Conservation (phyloP, 2,888 invertebrate species). For the Seladonia tumulorum region DNA sequence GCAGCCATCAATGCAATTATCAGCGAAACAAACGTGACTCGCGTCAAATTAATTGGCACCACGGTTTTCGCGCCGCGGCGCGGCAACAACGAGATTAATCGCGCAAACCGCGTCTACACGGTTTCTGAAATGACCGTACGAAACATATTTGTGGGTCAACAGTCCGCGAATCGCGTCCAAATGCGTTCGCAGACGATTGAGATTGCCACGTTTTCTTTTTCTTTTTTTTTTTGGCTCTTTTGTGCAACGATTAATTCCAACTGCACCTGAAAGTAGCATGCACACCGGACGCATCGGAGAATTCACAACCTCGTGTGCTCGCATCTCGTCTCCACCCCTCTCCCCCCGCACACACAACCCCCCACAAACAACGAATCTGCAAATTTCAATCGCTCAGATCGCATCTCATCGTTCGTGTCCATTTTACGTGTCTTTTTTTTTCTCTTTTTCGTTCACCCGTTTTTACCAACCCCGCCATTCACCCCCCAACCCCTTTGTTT, state of each 20-base stretch:
- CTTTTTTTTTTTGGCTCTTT: neutral
- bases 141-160: neutral
- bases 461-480: neutral
- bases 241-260: neutral
- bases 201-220: neutral
- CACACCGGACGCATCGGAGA: conserved; percentile 55
- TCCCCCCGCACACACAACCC: neutral
- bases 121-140: neutral
- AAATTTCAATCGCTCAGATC: neutral
- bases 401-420: neutral
- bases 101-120: neutral
- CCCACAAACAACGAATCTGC: neutral
- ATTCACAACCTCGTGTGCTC: conserved; percentile 35
- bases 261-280: conserved; percentile 61
- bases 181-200: neutral
- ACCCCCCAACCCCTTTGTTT: conserved; percentile 78
- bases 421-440: conserved; percentile 19
- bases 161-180: neutral
- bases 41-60: neutral
- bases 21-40: neutral
- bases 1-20: neutral
- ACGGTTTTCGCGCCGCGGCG: neutral
- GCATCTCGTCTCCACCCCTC: conserved; percentile 25
- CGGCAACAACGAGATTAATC: conserved; percentile 4
- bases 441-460: neutral